Base-by-base conservation (phyloP, 2,888 invertebrate species). In the Trimorus sp. region DNA sequence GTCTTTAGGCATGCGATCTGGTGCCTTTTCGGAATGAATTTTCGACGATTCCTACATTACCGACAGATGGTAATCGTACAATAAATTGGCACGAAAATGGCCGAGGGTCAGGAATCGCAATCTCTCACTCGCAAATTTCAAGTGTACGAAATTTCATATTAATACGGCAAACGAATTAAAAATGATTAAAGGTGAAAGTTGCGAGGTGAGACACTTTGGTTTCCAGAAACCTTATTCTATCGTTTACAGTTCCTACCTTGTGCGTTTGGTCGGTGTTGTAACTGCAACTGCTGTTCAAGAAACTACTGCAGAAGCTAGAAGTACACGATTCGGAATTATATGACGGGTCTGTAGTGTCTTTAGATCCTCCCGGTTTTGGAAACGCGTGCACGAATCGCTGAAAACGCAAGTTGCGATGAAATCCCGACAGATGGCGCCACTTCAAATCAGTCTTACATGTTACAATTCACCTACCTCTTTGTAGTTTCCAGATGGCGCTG, bases 401-500 rank as follows among this genome's bases (percentile, higher is more conserved):
- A 26, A 26, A 26, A 26, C 4, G 26, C 26, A 26, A 26, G 26
- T 26, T 26, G 1, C 26, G 26, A 26, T 26, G 4, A 1, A 26
- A 26, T 26, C 4, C 26, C 4, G 26, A 26, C 26, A 26, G 26
- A 26, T 26, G 26, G 26, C 26, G 26, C 26, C 26, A 26, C 26
- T 26, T 26, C 26, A 26, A 26, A 26, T 26, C 26, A 26, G 26
- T 4, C n/a, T n/a, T n/a, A n/a, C 26, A 26, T 26, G 26, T 26
- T 56, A 70, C 12, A 56, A 56, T 37, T 12, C 12, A 37, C 14
- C 45, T 62, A 91, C 93, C 89, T 94, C 94, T 86, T 94, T 94
- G 0, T 94, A 94, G 73, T 93, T 92, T 86, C 94, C 94, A 36
- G 94, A 94, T 87, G 93, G 91, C 4, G 93, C 93, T 93, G 86